These are phyloP conservation scores for Cataglyphis rosenhaueri DNA, from an alignment of 2,888 invertebrate species.

Conservation along the genomic window DNA sequence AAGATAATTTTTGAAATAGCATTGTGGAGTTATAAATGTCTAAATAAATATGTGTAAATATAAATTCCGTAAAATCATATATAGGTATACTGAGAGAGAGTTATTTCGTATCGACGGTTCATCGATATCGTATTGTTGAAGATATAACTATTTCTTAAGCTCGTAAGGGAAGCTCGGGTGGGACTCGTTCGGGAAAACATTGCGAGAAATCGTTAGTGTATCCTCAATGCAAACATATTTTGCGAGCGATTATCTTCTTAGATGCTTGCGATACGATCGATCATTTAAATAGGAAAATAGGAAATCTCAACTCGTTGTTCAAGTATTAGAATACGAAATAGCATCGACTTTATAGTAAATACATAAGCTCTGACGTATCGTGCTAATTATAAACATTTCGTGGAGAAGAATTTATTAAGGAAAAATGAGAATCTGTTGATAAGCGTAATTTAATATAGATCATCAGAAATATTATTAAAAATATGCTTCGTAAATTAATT, in stretches of 20 bases:
- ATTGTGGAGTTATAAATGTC: background rate
- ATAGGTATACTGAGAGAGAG: conserved; percentile 34
- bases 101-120: conserved; percentile 62
- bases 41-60: background rate
- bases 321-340: conserved; percentile 32
- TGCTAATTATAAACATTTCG: conserved; percentile 37
- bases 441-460: background rate
- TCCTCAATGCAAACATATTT: conserved; percentile 70
- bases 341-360: background rate
- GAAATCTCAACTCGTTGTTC: conserved; percentile 32
- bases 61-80: background rate
- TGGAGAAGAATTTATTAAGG: background rate
- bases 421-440: background rate
- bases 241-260: conserved; percentile 72
- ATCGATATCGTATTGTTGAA: conserved; percentile 59
- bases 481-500: background rate
- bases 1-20: background rate
- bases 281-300: conserved; percentile 38
- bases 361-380: conserved; percentile 15
- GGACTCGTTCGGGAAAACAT: conserved; percentile 72
- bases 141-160: conserved; percentile 71
- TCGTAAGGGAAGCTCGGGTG: conserved; percentile 73
- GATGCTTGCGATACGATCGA: conserved; percentile 58
- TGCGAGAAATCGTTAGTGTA: conserved; percentile 75
- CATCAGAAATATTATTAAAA: background rate